Percentiles rank a stretch among this genome's conserved stretches.
These are phyloP conservation scores for Narcine bancroftii DNA, from an alignment of 2,113 vertebrate species.

Conservation along the genomic window DNA sequence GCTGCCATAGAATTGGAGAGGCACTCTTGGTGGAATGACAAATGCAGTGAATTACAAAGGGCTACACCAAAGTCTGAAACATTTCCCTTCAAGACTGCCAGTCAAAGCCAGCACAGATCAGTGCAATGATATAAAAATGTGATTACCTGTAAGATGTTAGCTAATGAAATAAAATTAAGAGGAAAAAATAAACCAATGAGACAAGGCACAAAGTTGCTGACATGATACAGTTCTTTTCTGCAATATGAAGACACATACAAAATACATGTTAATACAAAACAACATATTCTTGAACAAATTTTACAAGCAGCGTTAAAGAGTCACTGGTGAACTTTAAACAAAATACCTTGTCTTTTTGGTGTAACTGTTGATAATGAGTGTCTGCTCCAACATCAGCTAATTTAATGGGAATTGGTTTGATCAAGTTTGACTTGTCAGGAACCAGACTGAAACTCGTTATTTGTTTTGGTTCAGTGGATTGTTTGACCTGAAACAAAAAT, in stretches of 20 bases:
- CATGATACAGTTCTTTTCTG: background rate
- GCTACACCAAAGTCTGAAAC: no score
- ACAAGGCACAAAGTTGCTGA: background rate
- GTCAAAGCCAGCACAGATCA: no score
- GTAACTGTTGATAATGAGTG: constrained; percentile 42
- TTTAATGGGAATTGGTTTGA: constrained; percentile 93
- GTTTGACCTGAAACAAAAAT: constrained; percentile 63
- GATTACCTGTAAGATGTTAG: no score
- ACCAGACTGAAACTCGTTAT: constrained; percentile 79
- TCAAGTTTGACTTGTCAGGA: constrained; percentile 77
- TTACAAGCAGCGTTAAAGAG: background rate
- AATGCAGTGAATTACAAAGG: no score
- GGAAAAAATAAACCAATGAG: background rate
- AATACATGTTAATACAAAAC: background rate
- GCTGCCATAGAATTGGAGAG: no score
- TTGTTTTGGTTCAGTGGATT: constrained; percentile 81
- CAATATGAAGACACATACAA: background rate
- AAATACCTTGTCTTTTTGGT: constrained; percentile 54
- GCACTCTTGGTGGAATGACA: no score
- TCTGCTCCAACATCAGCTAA: constrained; percentile 51
- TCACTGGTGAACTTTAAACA: background rate
- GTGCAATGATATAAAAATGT: no score
- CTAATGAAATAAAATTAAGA: no score
- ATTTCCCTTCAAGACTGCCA: no score
- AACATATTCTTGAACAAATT: background rate